These are phyloP conservation scores for Stomatorhinus ivindoensis DNA, from an alignment of 2,113 vertebrate species.

Conservation along the genomic window DNA sequence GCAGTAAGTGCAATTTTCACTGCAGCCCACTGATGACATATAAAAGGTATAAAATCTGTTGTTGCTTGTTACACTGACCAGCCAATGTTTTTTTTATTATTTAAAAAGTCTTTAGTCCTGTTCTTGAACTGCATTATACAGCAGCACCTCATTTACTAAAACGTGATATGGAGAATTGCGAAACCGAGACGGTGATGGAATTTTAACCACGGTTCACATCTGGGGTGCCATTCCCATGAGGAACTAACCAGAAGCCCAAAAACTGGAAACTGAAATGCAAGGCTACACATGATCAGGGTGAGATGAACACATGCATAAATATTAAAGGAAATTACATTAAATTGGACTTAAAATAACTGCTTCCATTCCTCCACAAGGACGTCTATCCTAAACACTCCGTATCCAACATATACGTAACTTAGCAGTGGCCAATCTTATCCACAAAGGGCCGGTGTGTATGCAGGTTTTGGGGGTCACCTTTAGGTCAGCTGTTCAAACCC, in stretches of 20 bases:
- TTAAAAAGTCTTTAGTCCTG: neutral
- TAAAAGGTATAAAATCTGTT: neutral
- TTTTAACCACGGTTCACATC: neutral
- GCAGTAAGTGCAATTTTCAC: neutral
- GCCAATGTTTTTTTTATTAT: neutral
- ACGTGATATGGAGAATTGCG: neutral
- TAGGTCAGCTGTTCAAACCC: no score
- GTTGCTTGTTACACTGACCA: neutral
- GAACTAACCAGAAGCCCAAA: neutral
- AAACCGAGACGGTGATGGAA: neutral
- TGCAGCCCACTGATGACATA: neutral
- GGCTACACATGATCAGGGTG: neutral
- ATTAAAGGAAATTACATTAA: neutral
- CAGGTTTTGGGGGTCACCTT: no score
- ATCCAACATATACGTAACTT: neutral
- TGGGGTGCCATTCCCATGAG: neutral
- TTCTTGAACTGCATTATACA: neutral
- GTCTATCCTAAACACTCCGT: neutral
- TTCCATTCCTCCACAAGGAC: neutral
- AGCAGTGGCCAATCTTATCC: no score
- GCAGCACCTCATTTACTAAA: neutral
- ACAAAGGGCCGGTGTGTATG: no score
- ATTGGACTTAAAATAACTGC: neutral
- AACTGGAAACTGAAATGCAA: neutral
- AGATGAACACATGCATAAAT: neutral